Percentiles rank a stretch among this genome's conserved stretches.
Conservation (phyloP, 2,888 invertebrate genomes). For the Phorcus lineatus region DNA sequence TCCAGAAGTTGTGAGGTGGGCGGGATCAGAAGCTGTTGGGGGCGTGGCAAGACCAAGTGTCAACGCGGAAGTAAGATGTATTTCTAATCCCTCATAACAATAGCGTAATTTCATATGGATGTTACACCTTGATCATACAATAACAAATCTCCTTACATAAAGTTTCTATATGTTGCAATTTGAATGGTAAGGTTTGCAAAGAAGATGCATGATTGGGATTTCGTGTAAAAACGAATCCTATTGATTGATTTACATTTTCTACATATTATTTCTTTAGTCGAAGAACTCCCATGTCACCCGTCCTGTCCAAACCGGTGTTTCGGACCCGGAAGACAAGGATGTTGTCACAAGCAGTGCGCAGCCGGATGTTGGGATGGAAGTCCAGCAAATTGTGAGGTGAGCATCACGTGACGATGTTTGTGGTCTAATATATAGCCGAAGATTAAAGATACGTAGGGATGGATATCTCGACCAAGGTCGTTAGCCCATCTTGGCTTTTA, state of each 20-base stretch:
- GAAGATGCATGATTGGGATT: no score
- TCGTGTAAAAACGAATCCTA: no score
- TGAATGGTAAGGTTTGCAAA: no score
- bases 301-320: conserved; percentile 52
- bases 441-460: no score
- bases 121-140: no score
- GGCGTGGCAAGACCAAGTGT: conserved; percentile 84
- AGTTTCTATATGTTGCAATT: no score
- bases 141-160: no score
- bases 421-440: no score
- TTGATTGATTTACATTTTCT: background rate
- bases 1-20: conserved; percentile 38
- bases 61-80: conserved; percentile 28
- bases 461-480: no score
- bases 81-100: no score
- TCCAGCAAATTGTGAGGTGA: conserved; percentile 55
- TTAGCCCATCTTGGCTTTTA: no score
- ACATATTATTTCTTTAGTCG: background rate
- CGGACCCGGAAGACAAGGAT: conserved; percentile 79
- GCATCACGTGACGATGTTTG: background rate
- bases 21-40: conserved; percentile 89
- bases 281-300: conserved; percentile 39
- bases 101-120: no score
- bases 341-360: conserved; percentile 95
- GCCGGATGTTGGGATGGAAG: conserved; percentile 94